These are phyloP conservation scores for Drosophila setosimentum DNA, from an alignment of 2,888 invertebrate genomes.

Conservation along the genomic window DNA sequence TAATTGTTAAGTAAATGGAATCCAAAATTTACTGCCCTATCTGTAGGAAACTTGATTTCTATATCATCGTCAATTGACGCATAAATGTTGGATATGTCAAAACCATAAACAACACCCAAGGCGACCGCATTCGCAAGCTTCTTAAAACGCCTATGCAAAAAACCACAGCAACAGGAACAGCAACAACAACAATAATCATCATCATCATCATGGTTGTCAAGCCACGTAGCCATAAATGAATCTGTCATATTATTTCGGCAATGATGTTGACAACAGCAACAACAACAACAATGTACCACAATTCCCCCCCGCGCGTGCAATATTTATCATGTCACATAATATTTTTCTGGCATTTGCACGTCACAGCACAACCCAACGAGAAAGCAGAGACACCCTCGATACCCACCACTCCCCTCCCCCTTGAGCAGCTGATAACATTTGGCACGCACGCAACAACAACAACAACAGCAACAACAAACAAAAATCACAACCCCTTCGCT, in stretches of 20 bases:
- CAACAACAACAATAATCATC: constrained; percentile 29
- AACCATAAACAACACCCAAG: constrained; percentile 75
- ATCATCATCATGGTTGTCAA: constrained; percentile 43
- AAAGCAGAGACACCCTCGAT: constrained; percentile 2
- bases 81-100: constrained; percentile 70
- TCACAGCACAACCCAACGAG: constrained; percentile 53
- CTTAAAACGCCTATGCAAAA: constrained; percentile 49
- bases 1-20: not conserved
- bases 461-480: constrained; percentile 27
- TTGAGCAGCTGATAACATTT: constrained; percentile 76
- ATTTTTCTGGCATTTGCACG: constrained; percentile 83
- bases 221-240: constrained; percentile 70
- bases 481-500: constrained; percentile 76
- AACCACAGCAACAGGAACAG: constrained; percentile 14
- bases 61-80: constrained; percentile 44
- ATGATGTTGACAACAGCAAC: constrained; percentile 71
- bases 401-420: constrained; percentile 13
- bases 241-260: constrained; percentile 81
- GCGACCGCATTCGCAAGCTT: constrained; percentile 40
- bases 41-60: constrained; percentile 21
- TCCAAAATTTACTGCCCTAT: not conserved
- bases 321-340: constrained; percentile 82
- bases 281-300: constrained; percentile 43
- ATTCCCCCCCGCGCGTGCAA: constrained; percentile 74
- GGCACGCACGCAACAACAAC: constrained; percentile 47